Evolutionary conservation across 2,113 vertebrate species (phyloP).

Genomic region (Jaculus jaculus): DNA sequence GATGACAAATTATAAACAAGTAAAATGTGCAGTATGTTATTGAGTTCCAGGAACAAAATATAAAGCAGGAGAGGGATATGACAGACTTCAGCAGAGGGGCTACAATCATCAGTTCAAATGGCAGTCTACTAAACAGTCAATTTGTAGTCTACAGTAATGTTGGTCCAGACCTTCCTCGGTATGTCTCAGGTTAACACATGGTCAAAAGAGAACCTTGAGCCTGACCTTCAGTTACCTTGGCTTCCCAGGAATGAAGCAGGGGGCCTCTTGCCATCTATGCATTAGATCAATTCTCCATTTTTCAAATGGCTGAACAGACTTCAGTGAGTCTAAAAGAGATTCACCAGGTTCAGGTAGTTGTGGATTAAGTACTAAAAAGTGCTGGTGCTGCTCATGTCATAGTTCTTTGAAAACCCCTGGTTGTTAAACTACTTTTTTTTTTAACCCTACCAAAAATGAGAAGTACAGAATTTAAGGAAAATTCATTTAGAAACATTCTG

Average conservation of each 20-base stretch:
- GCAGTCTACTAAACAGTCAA: neutral
- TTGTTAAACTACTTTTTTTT: neutral
- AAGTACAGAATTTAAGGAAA: neutral
- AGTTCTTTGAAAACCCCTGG: neutral
- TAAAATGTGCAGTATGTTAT: neutral
- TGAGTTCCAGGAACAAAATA: neutral
- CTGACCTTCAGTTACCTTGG: neutral
- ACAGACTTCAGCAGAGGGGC: neutral
- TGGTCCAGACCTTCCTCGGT: neutral
- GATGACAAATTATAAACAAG: neutral
- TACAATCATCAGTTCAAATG: neutral
- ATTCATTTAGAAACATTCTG: neutral
- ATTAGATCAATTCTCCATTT: neutral
- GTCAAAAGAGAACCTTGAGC: neutral
- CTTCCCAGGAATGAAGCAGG: neutral
- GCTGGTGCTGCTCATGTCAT: neutral
- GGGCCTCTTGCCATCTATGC: neutral
- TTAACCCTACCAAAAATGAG: neutral
- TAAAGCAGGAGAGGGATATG: neutral
- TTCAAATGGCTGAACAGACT: neutral
- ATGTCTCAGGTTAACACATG: neutral
- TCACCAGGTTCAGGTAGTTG: neutral
- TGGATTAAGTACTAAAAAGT: neutral
- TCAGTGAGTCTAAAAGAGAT: neutral
- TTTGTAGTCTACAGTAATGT: neutral